phyloP scores from a whole-genome alignment of 2,113 vertebrate species.

The Ciconia stormi region DNA sequence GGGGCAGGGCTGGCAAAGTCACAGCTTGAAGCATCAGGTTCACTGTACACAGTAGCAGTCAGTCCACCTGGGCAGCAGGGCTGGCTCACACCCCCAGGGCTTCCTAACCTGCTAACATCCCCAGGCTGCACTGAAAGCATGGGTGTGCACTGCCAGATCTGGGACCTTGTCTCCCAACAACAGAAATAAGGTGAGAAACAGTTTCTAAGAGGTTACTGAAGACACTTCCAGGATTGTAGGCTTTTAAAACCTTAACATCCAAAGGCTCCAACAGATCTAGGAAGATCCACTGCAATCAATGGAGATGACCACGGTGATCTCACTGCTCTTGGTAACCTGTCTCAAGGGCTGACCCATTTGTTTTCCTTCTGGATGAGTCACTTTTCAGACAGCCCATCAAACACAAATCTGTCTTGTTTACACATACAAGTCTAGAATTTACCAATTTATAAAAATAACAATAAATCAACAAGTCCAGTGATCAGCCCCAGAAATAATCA shows the following conservation, averaged over 20 bases:
- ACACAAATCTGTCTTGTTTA: neutral
- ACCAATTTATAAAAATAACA: neutral
- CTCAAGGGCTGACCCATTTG: neutral
- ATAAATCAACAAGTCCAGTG: neutral
- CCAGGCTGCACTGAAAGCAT: neutral
- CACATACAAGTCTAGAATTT: neutral
- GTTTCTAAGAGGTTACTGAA: neutral
- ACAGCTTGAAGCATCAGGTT: neutral
- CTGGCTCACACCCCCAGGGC: neutral
- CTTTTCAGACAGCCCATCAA: neutral
- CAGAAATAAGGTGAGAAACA: neutral
- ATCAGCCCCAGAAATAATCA: neutral
- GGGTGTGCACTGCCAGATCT: accelerated
- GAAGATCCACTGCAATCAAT: neutral
- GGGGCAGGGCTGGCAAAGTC: neutral
- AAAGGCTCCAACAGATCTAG: neutral
- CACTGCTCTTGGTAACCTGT: neutral
- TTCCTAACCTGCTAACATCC: neutral
- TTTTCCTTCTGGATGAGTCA: neutral
- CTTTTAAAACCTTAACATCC: neutral
- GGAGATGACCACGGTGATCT: neutral
- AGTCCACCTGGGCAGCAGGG: neutral
- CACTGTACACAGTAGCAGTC: neutral
- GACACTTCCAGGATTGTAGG: neutral
- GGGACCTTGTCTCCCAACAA: neutral